Conservation (phyloP, 2,888 invertebrate species). For the Melanophora roralis region DNA sequence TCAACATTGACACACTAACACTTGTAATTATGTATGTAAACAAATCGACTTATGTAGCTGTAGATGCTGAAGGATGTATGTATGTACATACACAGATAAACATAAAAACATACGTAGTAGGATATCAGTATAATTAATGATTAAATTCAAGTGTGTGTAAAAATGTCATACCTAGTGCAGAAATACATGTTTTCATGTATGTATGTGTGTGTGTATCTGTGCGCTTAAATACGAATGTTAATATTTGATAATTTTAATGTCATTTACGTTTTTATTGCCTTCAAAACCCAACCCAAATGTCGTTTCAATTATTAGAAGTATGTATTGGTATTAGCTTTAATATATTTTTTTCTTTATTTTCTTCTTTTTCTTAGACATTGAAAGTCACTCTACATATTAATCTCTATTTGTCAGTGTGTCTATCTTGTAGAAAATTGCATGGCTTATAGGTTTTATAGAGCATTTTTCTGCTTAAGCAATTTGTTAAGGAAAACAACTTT, state of each 20-base stretch:
- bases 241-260: slow-evolving; percentile 32
- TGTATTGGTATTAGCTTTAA: not conserved
- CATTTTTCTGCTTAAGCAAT: slow-evolving; percentile 54
- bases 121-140: slow-evolving; percentile 39
- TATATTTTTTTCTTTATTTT: not conserved
- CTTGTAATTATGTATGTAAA: slow-evolving; percentile 2
- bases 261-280: slow-evolving; percentile 2
- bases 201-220: not conserved
- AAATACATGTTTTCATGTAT: too few species aligned
- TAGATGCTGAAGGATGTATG: not conserved
- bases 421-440: not conserved
- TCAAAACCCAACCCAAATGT: not conserved
- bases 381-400: not conserved
- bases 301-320: not conserved
- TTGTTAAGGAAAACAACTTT: slow-evolving; percentile 38
- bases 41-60: slow-evolving; percentile 20
- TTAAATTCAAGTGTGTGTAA: slow-evolving; percentile 22
- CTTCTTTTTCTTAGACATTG: not conserved
- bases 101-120: too few species aligned
- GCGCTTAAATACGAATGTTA: not conserved
- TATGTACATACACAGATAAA: not conserved
- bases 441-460: slow-evolving; percentile 10
- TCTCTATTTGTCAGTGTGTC: not conserved
- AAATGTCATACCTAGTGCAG: not conserved
- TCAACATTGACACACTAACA: not conserved